These are phyloP conservation scores for Falco punctatus DNA, from an alignment of 2,113 vertebrate genomes.

Conservation along the genomic window DNA sequence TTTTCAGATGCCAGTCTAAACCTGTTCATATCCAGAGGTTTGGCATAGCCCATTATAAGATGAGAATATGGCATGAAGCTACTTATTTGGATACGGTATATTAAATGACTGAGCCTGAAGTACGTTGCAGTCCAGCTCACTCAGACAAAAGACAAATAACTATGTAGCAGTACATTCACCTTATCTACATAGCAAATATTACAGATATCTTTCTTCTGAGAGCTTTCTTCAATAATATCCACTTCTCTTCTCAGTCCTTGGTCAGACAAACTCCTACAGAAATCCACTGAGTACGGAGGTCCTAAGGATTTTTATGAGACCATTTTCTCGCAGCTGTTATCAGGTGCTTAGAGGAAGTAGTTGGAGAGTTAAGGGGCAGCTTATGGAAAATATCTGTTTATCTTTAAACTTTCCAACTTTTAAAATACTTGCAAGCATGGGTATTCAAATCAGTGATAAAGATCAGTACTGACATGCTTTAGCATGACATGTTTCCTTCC, in stretches of 20 bases:
- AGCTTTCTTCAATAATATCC: background rate
- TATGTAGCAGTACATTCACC: background rate
- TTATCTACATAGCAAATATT: background rate
- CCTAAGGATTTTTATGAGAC: background rate
- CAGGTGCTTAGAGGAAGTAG: background rate
- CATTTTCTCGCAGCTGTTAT: background rate
- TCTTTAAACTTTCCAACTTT: background rate
- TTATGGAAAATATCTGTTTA: background rate
- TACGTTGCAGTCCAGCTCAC: background rate
- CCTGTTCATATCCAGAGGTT: background rate
- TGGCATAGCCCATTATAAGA: background rate
- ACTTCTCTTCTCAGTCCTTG: background rate
- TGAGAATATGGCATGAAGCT: background rate
- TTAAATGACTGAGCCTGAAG: background rate
- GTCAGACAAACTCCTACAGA: background rate
- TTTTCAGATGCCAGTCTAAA: background rate
- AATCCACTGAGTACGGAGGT: background rate
- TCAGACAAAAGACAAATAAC: background rate
- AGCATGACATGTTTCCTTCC: conserved; percentile 11
- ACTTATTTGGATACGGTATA: background rate
- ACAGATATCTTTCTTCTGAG: background rate
- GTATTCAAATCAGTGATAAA: background rate
- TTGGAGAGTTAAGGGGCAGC: background rate
- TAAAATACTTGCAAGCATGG: background rate
- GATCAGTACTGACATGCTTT: conserved; percentile 6